Percentiles rank a stretch among this genome's conserved stretches.
phyloP scores from a whole-genome alignment of 2,797 vertebrate genomes.

The Alectoris magna region DNA sequence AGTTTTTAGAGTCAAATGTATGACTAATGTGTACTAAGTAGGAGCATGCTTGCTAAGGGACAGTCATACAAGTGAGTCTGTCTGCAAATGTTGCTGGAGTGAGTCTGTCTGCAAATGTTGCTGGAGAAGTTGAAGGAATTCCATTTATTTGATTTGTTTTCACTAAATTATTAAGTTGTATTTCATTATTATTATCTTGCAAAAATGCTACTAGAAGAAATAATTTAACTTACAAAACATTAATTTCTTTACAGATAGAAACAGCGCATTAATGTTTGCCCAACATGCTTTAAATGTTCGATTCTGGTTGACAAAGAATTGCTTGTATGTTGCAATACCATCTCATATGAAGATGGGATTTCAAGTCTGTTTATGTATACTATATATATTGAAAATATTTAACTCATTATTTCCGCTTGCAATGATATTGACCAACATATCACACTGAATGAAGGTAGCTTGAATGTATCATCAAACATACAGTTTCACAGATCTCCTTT shows the following conservation, averaged over 20 bases:
- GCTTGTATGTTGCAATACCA: not conserved
- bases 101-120: not conserved
- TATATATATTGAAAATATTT: not conserved
- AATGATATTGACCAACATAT: not conserved
- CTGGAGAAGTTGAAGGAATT: not conserved
- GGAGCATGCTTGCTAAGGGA: not conserved
- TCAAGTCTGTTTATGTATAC: not conserved
- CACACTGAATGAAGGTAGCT: not conserved
- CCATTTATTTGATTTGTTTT: not conserved
- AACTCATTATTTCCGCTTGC: not conserved
- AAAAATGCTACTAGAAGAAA: not conserved
- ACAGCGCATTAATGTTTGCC: not conserved
- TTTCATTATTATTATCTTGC: not conserved
- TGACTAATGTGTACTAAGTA: not conserved
- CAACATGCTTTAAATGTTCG: not conserved
- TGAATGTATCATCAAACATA: not conserved
- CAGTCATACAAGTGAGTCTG: accelerated
- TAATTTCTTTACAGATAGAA: not conserved
- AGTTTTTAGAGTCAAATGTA: not conserved
- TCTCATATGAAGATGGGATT: not conserved
- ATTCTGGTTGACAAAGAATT: not conserved
- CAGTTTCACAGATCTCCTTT: not conserved
- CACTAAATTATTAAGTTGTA: not conserved
- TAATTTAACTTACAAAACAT: not conserved
- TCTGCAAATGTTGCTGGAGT: not conserved